These are phyloP conservation scores for Acronicta psi DNA, from an alignment of 2,888 invertebrate genomes.

Conservation along the genomic window DNA sequence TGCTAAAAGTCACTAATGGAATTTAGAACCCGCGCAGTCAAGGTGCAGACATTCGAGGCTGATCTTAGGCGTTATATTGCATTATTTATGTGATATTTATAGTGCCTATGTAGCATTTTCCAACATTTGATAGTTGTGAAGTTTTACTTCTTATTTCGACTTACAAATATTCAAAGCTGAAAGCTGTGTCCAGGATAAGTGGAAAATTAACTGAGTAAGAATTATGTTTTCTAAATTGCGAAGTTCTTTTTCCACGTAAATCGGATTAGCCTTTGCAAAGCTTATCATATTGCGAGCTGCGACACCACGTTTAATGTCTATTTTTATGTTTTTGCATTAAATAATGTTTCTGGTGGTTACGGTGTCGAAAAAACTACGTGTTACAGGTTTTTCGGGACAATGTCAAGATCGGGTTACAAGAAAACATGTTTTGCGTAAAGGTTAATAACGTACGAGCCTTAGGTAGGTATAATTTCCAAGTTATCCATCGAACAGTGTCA, in stretches of 20 bases:
- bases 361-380: not conserved
- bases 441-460: slow-evolving; percentile 29
- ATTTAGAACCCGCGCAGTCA: slow-evolving; percentile 4
- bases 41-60: slow-evolving; percentile 12
- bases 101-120: no score
- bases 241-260: no score
- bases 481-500: slow-evolving; percentile 52
- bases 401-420: slow-evolving; percentile 3
- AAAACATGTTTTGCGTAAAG: slow-evolving; percentile 13
- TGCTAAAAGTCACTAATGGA: slow-evolving; percentile 9
- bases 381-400: slow-evolving; percentile 4
- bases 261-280: no score
- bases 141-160: no score
- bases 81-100: no score
- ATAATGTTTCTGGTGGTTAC: no score
- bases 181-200: not conserved
- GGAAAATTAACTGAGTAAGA: not conserved
- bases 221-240: no score
- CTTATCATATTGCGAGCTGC: no score
- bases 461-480: slow-evolving; percentile 12
- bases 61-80: slow-evolving; percentile 4
- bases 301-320: no score
- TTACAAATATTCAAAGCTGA: not conserved
- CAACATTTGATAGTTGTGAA: no score
- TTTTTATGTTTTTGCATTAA: no score